Percentiles rank a stretch among this genome's conserved stretches.
phyloP scores from a whole-genome alignment of 2,113 vertebrate species.

The Myodes glareolus region DNA sequence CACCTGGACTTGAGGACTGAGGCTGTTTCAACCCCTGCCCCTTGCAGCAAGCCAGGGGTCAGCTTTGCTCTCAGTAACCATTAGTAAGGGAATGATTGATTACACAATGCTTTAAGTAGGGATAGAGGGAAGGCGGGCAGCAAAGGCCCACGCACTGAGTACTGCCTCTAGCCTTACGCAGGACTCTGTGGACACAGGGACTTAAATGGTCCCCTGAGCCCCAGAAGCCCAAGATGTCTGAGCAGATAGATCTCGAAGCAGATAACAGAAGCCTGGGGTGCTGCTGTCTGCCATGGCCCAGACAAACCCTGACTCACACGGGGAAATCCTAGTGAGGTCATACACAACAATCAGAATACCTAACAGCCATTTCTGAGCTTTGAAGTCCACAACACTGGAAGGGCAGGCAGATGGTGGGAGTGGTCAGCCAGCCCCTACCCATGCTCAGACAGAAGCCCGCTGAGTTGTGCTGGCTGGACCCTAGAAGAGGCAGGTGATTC shows the following conservation, averaged over 20 bases:
- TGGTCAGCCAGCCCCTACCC: not conserved
- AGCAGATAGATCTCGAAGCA: slow-evolving; percentile 34
- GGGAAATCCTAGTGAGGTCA: not conserved
- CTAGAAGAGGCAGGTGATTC: not conserved
- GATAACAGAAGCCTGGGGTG: not conserved
- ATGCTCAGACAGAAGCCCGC: not conserved
- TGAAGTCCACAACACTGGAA: not conserved
- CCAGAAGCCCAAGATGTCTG: not conserved
- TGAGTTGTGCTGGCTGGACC: not conserved
- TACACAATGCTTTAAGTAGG: not conserved
- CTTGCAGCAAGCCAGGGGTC: not conserved
- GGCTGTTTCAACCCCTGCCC: not conserved
- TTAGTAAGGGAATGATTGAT: not conserved
- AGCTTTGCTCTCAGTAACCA: not conserved
- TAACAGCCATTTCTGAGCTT: not conserved
- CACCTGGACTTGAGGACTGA: not conserved
- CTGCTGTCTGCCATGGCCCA: not conserved
- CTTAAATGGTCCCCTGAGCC: not conserved
- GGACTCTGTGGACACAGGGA: not conserved
- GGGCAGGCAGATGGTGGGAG: not conserved
- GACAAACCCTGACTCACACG: not conserved
- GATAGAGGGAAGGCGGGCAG: not conserved
- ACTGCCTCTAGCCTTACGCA: not conserved
- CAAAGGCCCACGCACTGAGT: not conserved
- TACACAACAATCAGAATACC: not conserved